Base-by-base conservation (phyloP, 2,888 invertebrate species). In the Odontocerum albicorne region DNA sequence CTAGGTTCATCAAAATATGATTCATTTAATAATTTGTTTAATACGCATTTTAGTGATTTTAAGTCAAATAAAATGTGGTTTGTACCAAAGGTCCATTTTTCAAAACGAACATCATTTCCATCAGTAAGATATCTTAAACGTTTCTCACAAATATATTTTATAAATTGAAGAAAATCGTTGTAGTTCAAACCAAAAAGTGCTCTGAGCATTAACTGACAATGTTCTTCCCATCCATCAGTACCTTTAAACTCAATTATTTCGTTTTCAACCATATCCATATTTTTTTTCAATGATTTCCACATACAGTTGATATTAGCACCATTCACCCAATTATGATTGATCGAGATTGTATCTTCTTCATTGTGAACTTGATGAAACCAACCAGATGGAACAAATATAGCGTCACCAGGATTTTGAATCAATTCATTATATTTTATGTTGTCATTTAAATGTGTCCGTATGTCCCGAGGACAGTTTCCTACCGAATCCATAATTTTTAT, bases 351-450 rank as follows among this genome's bases (percentile, higher is more conserved):
- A 68, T 96, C 92, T 59, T 89, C 84, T 68, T 91, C 65, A 77
- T 99, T 99, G 76, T 85, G 85, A 49, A 99, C 99, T 81, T 97
- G 96, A 77, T 99, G 99, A 72, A 91, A 86, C 96, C 97, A 99
- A 27, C 93, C 92, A 53, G 95, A 92, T 16, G 99, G 98, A 36
- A 99, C 91, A 80, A 97, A 98, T 62, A 99, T 82, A 13, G 91
- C 89, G 75, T 96, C 90, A 49, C 95, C 95, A 50, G 83, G 74
- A 63, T 86, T 82, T 77, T 99, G 98, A 63, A 87, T 79, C 15
- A 96, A 72, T 68, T 87, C 85, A 65, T 81, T 83, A 66, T 77
- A 80, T 51, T 68, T 70, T 6, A 72, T 64, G 4, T 67, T 62
- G 31, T 71, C 58, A 16, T 66, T 62, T 12, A 71, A 64, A 7